Base-by-base conservation (phyloP, 2,113 vertebrate genomes). In the Microtus ochrogaster region DNA sequence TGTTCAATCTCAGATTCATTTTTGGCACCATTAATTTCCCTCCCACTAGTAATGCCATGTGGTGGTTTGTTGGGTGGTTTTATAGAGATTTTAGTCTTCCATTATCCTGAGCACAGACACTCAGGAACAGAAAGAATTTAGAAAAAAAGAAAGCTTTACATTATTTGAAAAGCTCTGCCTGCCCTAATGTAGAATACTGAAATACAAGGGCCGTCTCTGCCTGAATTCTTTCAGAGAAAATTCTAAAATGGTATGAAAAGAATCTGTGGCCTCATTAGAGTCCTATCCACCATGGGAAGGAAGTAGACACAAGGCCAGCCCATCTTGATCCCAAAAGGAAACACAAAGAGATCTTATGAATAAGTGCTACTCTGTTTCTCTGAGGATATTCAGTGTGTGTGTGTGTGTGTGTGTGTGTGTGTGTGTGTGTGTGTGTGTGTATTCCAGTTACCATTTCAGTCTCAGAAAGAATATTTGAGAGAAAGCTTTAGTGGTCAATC, bases 161-260 rank as follows among this genome's bases (percentile, higher is more conserved):
- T 58, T 87, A 87, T 58, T 76, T 93, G 78, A 95, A 91, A 81
- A 93, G 63, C 52, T 68, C 82, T 91, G 61, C 36, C 65, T 82
- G 24, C 5, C 26, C 66, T 89, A 90, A 76, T 30, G 26, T 30
- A 93, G 49, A 95, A 72, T 33, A 79, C 65, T 86, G 91, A 72
- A 90, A 81, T 49, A 4, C 41, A 81, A 89, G 68, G 41, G 44
- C 13, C 16, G 36, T 72, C 6, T 3, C 72, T 76, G 44, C 19
- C 89, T 82, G 91, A 90, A 79, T 92, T 41, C 81, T 94, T 92
- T 90, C 91, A 92, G 68, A 88, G n/a, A 17, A n/a, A 77, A 65
- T 47, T 85, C 58, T 73, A 87, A 90, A 92, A 93, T 0, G 28
- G 55, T n/a, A 68, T 93, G 66, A 89, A 95, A 94, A 90, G 77